A percentile compares a stretch with the other conserved stretches of the same genome.
These are phyloP conservation scores for Busseola fusca DNA, from an alignment of 2,888 invertebrate genomes.

Conservation along the genomic window DNA sequence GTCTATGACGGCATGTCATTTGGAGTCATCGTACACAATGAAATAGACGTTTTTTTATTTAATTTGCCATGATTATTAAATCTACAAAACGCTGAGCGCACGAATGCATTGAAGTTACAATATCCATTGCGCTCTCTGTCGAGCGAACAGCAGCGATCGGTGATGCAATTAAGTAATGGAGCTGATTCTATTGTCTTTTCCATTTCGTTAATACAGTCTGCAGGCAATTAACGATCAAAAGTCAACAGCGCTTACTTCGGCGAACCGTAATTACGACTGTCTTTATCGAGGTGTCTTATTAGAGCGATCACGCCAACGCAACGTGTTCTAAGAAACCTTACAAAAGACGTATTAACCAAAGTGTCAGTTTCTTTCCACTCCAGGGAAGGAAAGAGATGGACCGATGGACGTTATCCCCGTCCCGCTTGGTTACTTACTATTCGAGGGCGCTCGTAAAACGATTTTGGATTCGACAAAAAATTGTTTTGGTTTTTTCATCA, in stretches of 20 bases:
- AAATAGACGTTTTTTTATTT: slow-evolving; percentile 49
- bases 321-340: slow-evolving; percentile 80
- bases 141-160: slow-evolving; percentile 14
- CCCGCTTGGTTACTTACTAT: slow-evolving; percentile 85
- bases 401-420: slow-evolving; percentile 62
- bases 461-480: slow-evolving; percentile 83
- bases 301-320: slow-evolving; percentile 72
- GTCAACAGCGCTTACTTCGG: slow-evolving; percentile 62
- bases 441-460: slow-evolving; percentile 86
- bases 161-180: slow-evolving; percentile 48
- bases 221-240: slow-evolving; percentile 57
- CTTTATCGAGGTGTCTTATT: slow-evolving; percentile 73
- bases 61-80: slow-evolving; percentile 49
- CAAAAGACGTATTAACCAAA: slow-evolving; percentile 77
- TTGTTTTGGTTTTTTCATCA: slow-evolving; percentile 86
- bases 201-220: slow-evolving; percentile 48
- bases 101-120: slow-evolving; percentile 8
- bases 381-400: slow-evolving; percentile 67
- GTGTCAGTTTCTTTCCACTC: slow-evolving; percentile 79
- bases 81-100: slow-evolving; percentile 7
- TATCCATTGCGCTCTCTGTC: slow-evolving; percentile 35
- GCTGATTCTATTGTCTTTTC: slow-evolving; percentile 52
- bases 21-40: slow-evolving; percentile 35
- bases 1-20: slow-evolving; percentile 31
- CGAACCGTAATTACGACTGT: slow-evolving; percentile 66